Evolutionary conservation across 1,140 invertebrate genomes (phyloP).

Genomic region (Panonychus citri): DNA sequence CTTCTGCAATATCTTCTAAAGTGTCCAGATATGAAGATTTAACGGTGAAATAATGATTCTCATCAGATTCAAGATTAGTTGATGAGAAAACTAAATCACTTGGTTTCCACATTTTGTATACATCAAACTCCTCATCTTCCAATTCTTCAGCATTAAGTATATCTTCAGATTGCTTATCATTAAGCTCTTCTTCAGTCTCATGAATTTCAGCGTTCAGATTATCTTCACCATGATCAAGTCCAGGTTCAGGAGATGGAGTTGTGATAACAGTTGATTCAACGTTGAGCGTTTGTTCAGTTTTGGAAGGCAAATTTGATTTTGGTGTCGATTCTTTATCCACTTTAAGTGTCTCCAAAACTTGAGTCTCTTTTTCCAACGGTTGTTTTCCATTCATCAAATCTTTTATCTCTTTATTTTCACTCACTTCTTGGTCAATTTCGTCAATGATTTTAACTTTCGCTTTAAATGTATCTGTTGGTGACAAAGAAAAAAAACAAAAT

Average conservation of each 20-base stretch:
- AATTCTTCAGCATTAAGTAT: background rate
- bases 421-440: too few relatives aligned
- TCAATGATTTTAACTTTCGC: too few relatives aligned
- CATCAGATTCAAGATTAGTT: background rate
- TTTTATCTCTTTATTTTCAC: too few relatives aligned
- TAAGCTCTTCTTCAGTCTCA: background rate
- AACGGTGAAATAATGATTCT: background rate
- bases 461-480: too few relatives aligned
- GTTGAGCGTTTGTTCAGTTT: too few relatives aligned
- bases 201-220: too few relatives aligned
- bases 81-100: background rate
- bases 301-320: too few relatives aligned
- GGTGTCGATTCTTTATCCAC: too few relatives aligned
- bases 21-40: background rate
- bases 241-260: background rate
- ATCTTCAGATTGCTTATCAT: background rate
- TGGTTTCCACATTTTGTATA: background rate
- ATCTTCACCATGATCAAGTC: background rate
- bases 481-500: too few relatives aligned
- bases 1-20: slow-evolving; percentile 12
- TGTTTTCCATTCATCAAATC: too few relatives aligned
- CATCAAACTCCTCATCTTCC: background rate
- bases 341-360: too few relatives aligned
- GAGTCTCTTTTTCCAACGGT: too few relatives aligned
- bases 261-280: background rate